Evolutionary conservation across 2,113 vertebrate genomes (phyloP).

Genomic region (Lagopus leucura): DNA sequence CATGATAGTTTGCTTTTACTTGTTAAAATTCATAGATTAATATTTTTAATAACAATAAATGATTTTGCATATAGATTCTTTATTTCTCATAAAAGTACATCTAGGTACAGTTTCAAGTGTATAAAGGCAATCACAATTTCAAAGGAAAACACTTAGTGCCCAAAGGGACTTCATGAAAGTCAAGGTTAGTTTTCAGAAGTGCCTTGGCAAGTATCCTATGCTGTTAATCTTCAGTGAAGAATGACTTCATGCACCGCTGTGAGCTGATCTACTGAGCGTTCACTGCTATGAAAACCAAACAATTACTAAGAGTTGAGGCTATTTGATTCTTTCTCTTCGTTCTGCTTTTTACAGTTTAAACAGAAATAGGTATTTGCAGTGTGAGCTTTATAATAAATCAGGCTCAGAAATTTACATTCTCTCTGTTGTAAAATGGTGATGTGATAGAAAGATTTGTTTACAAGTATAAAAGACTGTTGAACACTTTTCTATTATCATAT

Average conservation of each 20-base stretch:
- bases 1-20: background rate
- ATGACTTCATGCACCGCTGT: background rate
- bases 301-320: background rate
- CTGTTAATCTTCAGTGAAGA: background rate
- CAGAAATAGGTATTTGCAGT: background rate
- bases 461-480: background rate
- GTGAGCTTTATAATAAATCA: background rate
- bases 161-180: background rate
- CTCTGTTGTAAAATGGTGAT: background rate
- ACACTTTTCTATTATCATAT: background rate
- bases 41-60: background rate
- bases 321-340: background rate
- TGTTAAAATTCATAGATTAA: background rate
- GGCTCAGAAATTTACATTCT: background rate
- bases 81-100: background rate
- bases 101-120: background rate
- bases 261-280: background rate
- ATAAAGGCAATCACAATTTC: background rate
- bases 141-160: background rate
- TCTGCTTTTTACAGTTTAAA: background rate
- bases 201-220: background rate
- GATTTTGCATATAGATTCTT: background rate
- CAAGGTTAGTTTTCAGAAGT: background rate
- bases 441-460: background rate
- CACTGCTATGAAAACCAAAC: background rate